phyloP scores from a whole-genome alignment of 2,888 invertebrate species.

The Argyresthia goedartella region DNA sequence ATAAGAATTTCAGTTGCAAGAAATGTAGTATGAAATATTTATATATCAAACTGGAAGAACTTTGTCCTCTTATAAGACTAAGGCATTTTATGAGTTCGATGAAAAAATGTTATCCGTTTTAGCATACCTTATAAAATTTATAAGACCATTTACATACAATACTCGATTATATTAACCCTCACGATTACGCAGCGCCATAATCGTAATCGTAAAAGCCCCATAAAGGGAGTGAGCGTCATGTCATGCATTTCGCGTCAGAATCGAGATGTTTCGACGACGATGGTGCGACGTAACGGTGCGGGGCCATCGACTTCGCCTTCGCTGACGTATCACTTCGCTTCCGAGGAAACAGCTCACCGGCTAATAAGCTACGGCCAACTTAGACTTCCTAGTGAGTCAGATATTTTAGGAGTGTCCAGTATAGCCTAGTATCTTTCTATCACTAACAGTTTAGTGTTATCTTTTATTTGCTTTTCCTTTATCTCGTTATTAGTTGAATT shows the following conservation, averaged over 20 bases:
- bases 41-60: no score
- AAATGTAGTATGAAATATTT: no score
- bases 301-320: constrained; percentile 50
- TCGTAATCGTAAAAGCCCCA: not conserved
- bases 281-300: constrained; percentile 37
- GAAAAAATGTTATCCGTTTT: no score
- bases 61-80: no score
- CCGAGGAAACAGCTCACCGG: constrained; percentile 2
- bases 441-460: no score
- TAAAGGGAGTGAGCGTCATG: not conserved
- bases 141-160: no score
- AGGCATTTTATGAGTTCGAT: no score
- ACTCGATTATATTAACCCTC: not conserved
- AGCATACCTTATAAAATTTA: not conserved
- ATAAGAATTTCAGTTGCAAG: no score
- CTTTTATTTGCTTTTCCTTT: no score
- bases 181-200: not conserved
- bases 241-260: not conserved
- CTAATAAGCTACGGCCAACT: not conserved
- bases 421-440: not conserved
- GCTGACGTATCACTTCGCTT: constrained; percentile 29
- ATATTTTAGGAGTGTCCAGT: not conserved
- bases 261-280: not conserved
- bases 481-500: no score
- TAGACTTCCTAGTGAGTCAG: not conserved